Evolutionary conservation across 2,113 vertebrate species (phyloP).

Genomic region (Odocoileus hemionus): DNA sequence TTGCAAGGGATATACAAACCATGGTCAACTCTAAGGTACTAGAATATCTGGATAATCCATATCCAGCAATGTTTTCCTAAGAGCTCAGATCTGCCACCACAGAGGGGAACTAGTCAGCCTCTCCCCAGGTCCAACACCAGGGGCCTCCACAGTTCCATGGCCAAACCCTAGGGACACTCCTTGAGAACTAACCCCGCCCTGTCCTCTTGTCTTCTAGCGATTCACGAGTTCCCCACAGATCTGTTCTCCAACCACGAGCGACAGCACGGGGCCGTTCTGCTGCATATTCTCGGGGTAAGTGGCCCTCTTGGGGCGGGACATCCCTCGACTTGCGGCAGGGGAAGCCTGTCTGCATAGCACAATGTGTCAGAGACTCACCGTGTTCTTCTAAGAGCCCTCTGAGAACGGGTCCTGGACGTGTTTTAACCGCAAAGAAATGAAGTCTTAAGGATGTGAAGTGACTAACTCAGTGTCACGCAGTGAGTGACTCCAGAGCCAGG

Average conservation of each 20-base stretch:
- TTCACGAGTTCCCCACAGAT: conserved; percentile 95
- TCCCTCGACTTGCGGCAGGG: accelerated
- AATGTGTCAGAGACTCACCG: accelerated
- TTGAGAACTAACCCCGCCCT: neutral
- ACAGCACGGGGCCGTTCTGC: conserved; percentile 88
- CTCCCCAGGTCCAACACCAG: neutral
- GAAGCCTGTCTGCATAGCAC: neutral
- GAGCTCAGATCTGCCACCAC: neutral
- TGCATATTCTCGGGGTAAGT: conserved; percentile 95
- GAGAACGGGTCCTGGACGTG: neutral
- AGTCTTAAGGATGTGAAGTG: neutral
- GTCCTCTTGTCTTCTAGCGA: conserved; percentile 84
- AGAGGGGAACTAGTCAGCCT: neutral
- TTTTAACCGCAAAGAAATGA: neutral
- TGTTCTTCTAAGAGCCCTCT: neutral
- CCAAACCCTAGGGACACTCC: too few species aligned
- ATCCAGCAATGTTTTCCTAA: neutral
- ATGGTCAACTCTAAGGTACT: neutral
- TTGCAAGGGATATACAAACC: neutral
- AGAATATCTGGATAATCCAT: neutral
- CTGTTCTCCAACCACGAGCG: conserved; percentile 91
- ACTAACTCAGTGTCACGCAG: neutral
- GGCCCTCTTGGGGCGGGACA: neutral
- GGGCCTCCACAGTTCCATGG: neutral
- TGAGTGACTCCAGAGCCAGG: neutral